Evolutionary conservation across 2,888 invertebrate species (phyloP).

Genomic region (Itoplectis maculator): DNA sequence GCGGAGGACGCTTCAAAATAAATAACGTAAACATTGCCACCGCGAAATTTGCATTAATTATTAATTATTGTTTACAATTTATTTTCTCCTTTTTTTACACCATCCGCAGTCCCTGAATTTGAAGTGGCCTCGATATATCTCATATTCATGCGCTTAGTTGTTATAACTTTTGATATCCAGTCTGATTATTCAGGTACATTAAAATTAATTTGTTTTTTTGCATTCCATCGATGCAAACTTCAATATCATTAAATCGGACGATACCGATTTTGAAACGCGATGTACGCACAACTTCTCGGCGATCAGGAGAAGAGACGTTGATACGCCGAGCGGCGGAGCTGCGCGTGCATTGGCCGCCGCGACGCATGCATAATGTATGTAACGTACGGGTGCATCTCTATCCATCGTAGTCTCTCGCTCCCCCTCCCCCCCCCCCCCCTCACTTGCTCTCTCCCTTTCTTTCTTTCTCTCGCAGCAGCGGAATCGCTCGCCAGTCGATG

Average conservation of each 20-base stretch:
- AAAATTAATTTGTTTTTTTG: no score
- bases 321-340: constrained; percentile 37
- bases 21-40: not conserved
- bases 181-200: no score
- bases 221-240: not conserved
- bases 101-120: no score
- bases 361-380: constrained; percentile 61
- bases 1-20: constrained; percentile 20
- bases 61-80: no score
- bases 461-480: constrained; percentile 12
- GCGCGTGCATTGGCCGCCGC: constrained; percentile 66
- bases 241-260: no score
- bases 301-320: constrained; percentile 43
- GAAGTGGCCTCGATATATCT: no score
- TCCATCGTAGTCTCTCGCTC: constrained; percentile 42
- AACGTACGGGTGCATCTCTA: constrained; percentile 33
- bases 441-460: no score
- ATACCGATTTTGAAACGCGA: constrained; percentile 4
- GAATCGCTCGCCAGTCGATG: constrained; percentile 39
- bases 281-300: constrained; percentile 11
- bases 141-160: no score
- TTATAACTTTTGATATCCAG: no score
- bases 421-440: no score
- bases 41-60: no score
- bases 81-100: no score